Conservation (phyloP, 2,113 vertebrate genomes). For the Ondatra zibethicus region DNA sequence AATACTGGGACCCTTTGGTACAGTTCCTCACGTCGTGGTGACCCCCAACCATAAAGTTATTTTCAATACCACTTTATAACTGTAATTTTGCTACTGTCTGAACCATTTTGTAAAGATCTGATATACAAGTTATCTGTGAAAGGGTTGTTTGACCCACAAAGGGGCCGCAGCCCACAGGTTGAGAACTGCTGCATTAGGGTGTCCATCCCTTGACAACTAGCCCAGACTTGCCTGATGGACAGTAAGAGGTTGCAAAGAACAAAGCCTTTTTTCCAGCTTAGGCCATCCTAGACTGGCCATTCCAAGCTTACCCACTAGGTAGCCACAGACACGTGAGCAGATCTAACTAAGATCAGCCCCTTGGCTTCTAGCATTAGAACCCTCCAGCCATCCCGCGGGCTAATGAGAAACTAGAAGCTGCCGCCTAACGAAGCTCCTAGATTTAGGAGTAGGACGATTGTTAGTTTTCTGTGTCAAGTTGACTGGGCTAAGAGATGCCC, state of each 20-base stretch:
- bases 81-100: neutral
- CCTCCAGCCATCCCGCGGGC: neutral
- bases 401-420: neutral
- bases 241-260: neutral
- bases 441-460: neutral
- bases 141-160: neutral
- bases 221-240: neutral
- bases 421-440: neutral
- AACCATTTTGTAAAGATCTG: neutral
- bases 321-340: neutral
- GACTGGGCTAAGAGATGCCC: neutral
- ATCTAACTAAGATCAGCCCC: neutral
- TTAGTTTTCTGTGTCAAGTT: neutral
- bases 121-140: neutral
- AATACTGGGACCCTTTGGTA: neutral
- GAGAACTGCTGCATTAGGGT: neutral
- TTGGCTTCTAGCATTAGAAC: neutral
- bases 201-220: neutral
- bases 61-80: neutral
- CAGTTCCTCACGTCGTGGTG: neutral
- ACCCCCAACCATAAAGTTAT: neutral
- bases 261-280: neutral
- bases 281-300: neutral
- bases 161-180: neutral
- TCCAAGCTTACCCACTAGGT: neutral